A percentile compares a stretch with the other conserved stretches of the same genome.
phyloP scores from a whole-genome alignment of 2,888 invertebrate species.

The Polydrusus cervinus region DNA sequence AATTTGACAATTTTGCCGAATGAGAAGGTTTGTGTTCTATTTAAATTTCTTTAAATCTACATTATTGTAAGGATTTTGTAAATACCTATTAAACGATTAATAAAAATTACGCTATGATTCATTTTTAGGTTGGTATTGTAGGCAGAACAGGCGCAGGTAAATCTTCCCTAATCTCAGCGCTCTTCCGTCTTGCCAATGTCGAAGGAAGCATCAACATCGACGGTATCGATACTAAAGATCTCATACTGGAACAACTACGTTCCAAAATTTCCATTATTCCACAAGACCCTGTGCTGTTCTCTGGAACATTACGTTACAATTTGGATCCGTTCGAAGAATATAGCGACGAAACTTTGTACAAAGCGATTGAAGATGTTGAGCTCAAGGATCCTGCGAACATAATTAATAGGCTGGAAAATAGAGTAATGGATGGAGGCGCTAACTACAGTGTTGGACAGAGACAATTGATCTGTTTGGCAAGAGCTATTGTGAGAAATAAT shows the following conservation, averaged over 20 bases:
- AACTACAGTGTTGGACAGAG: conserved; percentile 94
- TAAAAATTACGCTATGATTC: not conserved
- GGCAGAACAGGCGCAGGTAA: conserved; percentile 91
- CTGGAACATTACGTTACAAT: conserved; percentile 70
- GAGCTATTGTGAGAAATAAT: conserved; percentile 90
- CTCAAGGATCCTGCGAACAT: conserved; percentile 80
- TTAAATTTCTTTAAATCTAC: not conserved
- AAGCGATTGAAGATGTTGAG: conserved; percentile 84
- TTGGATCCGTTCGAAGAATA: conserved; percentile 82
- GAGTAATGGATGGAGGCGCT: conserved; percentile 84
- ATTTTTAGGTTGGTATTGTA: conserved; percentile 83
- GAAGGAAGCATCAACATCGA: conserved; percentile 84
- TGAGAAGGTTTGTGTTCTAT: conserved; percentile 75
- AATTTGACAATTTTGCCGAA: conserved; percentile 80
- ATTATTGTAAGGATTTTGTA: not conserved
- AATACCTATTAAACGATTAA: not conserved
- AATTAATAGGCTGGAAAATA: conserved; percentile 77
- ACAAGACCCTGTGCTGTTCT: conserved; percentile 82
- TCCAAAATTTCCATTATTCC: conserved; percentile 76
- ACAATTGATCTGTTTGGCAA: conserved; percentile 91
- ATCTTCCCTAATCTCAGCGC: conserved; percentile 83
- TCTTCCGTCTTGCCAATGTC: conserved; percentile 84
- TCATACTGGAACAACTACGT: conserved; percentile 75
- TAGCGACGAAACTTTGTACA: conserved; percentile 81
- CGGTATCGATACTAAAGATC: conserved; percentile 75